Conservation (phyloP, 2,113 vertebrate genomes). For the Sylvia atricapilla region DNA sequence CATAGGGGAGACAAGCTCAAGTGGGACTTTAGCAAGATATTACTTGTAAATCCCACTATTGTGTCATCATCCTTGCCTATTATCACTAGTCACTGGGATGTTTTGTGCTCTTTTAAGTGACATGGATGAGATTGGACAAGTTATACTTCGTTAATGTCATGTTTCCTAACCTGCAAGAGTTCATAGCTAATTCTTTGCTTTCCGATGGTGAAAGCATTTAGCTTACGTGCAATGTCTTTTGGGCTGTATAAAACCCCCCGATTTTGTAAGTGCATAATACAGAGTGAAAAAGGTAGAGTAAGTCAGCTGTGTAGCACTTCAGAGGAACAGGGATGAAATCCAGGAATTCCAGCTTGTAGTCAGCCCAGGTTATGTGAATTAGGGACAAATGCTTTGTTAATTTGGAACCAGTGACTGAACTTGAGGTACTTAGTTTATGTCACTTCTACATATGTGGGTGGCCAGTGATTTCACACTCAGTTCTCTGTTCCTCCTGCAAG, state of each 20-base stretch:
- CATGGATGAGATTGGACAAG: background rate
- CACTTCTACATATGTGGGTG: background rate
- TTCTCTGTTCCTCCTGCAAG: background rate
- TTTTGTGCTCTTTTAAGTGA: background rate
- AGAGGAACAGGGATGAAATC: background rate
- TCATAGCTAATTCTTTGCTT: background rate
- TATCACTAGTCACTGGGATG: background rate
- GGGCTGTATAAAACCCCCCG: accelerated
- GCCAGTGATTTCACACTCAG: background rate
- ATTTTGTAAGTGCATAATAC: background rate
- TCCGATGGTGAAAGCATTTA: background rate
- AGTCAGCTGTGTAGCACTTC: background rate
- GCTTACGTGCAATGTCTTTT: background rate
- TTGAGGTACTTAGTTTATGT: background rate
- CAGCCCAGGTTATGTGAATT: background rate
- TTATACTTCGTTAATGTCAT: background rate
- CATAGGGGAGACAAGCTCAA: background rate
- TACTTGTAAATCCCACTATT: background rate
- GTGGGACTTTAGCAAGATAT: background rate
- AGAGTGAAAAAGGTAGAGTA: too few species aligned
- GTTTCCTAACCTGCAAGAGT: background rate
- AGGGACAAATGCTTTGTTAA: background rate
- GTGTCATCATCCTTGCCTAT: background rate
- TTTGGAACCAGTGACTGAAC: background rate
- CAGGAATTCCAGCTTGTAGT: background rate